Base-by-base conservation (phyloP, 2,113 vertebrate species). In the Numida meleagris region DNA sequence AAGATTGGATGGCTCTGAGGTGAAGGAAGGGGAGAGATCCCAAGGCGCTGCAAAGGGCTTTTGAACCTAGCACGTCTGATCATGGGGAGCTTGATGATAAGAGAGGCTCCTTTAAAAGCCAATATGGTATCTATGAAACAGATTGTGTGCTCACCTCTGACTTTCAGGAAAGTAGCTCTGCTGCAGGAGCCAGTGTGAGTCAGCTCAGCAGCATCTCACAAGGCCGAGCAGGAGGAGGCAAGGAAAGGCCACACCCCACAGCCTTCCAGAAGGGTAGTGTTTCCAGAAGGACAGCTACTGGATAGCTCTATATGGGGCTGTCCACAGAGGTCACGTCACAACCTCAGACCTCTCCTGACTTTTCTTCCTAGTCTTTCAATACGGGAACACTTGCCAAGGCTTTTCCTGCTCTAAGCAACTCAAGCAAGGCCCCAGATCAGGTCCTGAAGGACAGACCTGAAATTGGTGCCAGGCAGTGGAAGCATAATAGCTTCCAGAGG, bases 1-100 rank as follows among this genome's bases (percentile, higher is more conserved):
- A 88, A 95, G 61, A 88, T 38, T 50, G 61, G 62, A 71, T 77
- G 65, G 40, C 78, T 93, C 58, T 29, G 46, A 92, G 62, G 34
- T 80, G 62, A 84, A 81, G 38, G 65, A 96, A 93, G 50, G 29
- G 36, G 46, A 88, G 48, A 93, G 55, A 51, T 89, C 58, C 55
- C 46, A 58, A 65, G 33, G 55, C 4, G 0, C 71, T 6, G 5
- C 43, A 82, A 90, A 80, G 70, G 68, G 81, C 62, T 88, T 87
- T 77, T 88, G 65, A 92, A 71, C 46, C 42, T 50, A 36, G 14
- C 20, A 27, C 14, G 24, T 68, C 72, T 33, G 53, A 40, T 21
- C 7, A 1, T 9, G 14, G 68, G 31, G 68, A 86, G 57, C 21
- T 10, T 33, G 57, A 58, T 3, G 5, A 55, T 87, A 87, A 72